Percentiles rank a stretch among this genome's conserved stretches.
Evolutionary conservation across 2,797 vertebrate species (phyloP).

Genomic region (Rhynchotus rufescens): DNA sequence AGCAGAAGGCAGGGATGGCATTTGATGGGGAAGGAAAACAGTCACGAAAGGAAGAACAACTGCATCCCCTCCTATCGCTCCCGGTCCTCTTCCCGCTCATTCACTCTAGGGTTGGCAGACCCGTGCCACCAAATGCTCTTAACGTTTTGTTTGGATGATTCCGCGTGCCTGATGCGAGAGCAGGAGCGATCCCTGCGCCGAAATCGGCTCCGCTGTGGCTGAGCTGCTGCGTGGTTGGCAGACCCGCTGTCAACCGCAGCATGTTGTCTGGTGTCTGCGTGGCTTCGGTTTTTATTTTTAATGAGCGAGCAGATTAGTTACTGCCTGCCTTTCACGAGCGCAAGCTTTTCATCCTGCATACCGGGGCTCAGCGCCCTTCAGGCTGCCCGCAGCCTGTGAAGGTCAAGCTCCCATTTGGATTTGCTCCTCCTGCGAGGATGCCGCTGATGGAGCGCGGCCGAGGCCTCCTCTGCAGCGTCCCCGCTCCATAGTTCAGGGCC

Average conservation of each 20-base stretch:
- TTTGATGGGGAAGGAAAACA: fast-evolving
- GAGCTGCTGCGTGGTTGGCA: conserved; percentile 6
- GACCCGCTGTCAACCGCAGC: not conserved
- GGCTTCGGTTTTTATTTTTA: not conserved
- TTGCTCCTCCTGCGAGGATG: conserved; percentile 13
- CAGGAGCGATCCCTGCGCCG: conserved; percentile 10
- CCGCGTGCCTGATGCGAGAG: not conserved
- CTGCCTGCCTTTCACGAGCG: conserved; percentile 39
- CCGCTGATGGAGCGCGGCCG: fast-evolving
- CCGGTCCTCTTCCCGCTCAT: not conserved
- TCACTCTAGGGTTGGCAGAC: not conserved
- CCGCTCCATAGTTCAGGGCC: not conserved
- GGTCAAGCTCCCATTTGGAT: conserved; percentile 61
- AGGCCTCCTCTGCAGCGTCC: not conserved
- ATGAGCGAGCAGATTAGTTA: conserved; percentile 53
- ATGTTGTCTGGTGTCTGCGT: conserved; percentile 21
- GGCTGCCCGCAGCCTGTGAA: conserved; percentile 35
- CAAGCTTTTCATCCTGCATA: conserved; percentile 58
- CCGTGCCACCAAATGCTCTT: not conserved
- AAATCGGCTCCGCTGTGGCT: conserved; percentile 37
- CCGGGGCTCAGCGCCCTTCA: conserved; percentile 41
- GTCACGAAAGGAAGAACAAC: not conserved
- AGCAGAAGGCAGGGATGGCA: not conserved
- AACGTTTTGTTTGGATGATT: conserved; percentile 31
- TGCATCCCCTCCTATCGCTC: not conserved